These are phyloP conservation scores for Seladonia tumulorum DNA, from an alignment of 2,888 invertebrate species.

Conservation along the genomic window DNA sequence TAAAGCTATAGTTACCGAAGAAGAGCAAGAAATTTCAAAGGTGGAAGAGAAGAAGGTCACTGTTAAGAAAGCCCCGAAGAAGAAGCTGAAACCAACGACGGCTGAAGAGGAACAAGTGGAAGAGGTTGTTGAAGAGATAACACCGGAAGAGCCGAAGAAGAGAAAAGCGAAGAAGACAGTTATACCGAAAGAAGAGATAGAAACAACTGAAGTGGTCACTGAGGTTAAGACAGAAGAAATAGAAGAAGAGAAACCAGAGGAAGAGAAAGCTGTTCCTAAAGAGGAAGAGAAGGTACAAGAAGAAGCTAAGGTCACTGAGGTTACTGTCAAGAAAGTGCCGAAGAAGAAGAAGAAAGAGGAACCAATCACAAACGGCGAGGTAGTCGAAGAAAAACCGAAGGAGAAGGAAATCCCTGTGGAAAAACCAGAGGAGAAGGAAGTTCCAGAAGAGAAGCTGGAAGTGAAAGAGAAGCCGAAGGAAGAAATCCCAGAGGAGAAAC, in stretches of 20 bases:
- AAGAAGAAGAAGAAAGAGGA: conserved; percentile 81
- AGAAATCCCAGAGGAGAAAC: conserved; percentile 76
- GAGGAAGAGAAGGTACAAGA: conserved; percentile 80
- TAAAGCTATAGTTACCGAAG: conserved; percentile 65
- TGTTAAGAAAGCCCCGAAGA: conserved; percentile 68
- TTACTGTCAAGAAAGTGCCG: conserved; percentile 78
- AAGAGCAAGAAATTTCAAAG: conserved; percentile 76
- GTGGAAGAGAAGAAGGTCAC: conserved; percentile 67
- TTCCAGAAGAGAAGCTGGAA: conserved; percentile 21
- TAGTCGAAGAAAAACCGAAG: conserved; percentile 43
- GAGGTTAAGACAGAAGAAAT: conserved; percentile 62
- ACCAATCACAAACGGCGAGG: conserved; percentile 63
- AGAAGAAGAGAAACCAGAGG: conserved; percentile 53
- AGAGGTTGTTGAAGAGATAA: conserved; percentile 70
- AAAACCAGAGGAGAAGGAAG: conserved; percentile 19
- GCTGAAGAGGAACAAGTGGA: conserved; percentile 68
- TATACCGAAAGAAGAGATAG: conserved; percentile 66
- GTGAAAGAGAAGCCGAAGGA: neutral
- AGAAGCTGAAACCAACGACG: conserved; percentile 57
- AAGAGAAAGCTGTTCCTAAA: conserved; percentile 67
- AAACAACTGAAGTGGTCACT: conserved; percentile 62
- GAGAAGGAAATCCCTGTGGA: conserved; percentile 28
- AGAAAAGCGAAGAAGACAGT: conserved; percentile 60
- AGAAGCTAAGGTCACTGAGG: conserved; percentile 74
- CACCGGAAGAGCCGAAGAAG: conserved; percentile 65